Conservation (phyloP, 2,113 vertebrate genomes). For the Daboia siamensis region DNA sequence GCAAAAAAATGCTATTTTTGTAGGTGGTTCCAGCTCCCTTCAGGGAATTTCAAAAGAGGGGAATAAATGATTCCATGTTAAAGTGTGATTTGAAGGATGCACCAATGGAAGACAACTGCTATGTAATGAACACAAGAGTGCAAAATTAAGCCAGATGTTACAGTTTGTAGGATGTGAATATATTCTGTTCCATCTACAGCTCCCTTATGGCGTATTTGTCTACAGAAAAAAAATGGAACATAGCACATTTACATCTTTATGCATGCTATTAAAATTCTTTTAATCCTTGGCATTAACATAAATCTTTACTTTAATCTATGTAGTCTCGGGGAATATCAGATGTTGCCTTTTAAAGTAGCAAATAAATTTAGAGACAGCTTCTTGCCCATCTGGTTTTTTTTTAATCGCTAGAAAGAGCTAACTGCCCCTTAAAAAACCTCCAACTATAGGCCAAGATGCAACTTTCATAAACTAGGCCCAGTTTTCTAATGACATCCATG, state of each 20-base stretch:
- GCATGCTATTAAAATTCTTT: conserved; percentile 62
- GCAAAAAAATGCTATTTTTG: not conserved
- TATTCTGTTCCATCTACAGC: conserved; percentile 29
- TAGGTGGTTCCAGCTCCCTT: not conserved
- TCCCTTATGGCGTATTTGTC: conserved; percentile 60
- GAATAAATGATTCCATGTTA: not conserved
- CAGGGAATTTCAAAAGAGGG: rapidly evolving
- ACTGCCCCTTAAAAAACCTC: not conserved
- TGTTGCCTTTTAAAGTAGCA: conserved; percentile 47
- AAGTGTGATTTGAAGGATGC: conserved; percentile 3
- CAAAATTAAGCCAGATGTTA: conserved; percentile 61
- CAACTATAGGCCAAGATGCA: not conserved
- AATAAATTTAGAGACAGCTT: conserved; percentile 46
- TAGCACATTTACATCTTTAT: conserved; percentile 64
- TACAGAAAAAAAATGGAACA: conserved; percentile 53
- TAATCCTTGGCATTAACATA: conserved; percentile 68
- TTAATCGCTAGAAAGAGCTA: conserved; percentile 37
- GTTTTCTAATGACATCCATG: not conserved
- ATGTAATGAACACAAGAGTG: conserved; percentile 55
- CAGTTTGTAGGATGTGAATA: not conserved
- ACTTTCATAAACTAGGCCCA: not conserved
- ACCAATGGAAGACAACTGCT: conserved; percentile 39
- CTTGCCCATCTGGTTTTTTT: conserved; percentile 36
- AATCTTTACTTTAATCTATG: conserved; percentile 62
- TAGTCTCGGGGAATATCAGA: conserved; percentile 56